Conservation (phyloP, 2,797 vertebrate species). For the Muscicapa striata region DNA sequence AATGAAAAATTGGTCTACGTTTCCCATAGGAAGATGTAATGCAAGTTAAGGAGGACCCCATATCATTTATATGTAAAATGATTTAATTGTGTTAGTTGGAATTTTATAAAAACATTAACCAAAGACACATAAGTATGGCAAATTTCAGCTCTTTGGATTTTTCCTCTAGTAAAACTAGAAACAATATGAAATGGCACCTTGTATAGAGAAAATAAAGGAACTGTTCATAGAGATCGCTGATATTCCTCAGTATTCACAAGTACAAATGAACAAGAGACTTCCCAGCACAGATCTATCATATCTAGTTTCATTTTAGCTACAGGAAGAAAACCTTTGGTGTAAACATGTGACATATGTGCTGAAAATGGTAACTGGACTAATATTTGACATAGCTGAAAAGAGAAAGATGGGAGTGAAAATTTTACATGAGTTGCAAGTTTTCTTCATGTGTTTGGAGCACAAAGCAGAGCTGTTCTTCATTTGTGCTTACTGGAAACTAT, state of each 20-base stretch:
- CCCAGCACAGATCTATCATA: not conserved
- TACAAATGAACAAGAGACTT: not conserved
- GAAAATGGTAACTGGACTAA: not conserved
- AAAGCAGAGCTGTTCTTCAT: not conserved
- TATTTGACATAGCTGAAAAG: not conserved
- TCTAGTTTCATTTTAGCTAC: not conserved
- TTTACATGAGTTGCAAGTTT: not conserved
- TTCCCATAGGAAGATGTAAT: not conserved
- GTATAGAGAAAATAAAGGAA: not conserved
- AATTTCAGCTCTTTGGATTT: not conserved
- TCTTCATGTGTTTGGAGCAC: not conserved
- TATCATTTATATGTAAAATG: not conserved
- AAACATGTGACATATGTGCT: not conserved
- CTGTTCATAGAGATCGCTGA: not conserved
- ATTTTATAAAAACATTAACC: not conserved
- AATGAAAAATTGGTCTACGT: not conserved
- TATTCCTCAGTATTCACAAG: not conserved
- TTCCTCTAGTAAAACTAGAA: not conserved
- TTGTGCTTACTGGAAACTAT: not conserved
- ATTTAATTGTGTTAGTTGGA: not conserved
- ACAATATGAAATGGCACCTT: not conserved
- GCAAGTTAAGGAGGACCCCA: not conserved
- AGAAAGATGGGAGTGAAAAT: not conserved
- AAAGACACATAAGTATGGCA: not conserved
- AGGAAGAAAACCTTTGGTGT: not conserved